These are phyloP conservation scores for Lacerta bilineata DNA, from an alignment of 2,797 vertebrate species.

Conservation along the genomic window DNA sequence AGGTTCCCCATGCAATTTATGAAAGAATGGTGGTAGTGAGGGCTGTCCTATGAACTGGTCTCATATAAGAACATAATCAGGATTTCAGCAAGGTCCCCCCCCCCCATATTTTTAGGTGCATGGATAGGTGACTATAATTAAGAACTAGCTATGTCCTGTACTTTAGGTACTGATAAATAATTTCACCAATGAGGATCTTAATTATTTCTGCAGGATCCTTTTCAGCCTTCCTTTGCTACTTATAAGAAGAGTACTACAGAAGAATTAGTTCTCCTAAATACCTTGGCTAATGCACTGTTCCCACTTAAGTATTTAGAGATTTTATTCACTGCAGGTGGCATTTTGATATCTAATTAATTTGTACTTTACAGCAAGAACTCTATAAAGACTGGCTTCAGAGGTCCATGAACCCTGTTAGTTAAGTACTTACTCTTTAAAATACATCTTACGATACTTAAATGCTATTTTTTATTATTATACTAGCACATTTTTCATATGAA, in stretches of 20 bases:
- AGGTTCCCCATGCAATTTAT: too few relatives aligned
- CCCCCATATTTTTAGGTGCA: too few relatives aligned
- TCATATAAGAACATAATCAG: too few relatives aligned
- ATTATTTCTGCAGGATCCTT: constrained; percentile 2
- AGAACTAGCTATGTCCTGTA: not conserved
- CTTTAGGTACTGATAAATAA: constrained; percentile 13
- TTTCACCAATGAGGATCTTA: not conserved
- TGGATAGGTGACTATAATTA: too few relatives aligned
- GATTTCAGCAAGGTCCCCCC: too few relatives aligned
- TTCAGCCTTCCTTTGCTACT: constrained; percentile 1
- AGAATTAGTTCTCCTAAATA: constrained; percentile 7
- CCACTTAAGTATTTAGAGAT: constrained; percentile 54
- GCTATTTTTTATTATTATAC: constrained; percentile 42
- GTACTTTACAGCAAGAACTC: constrained; percentile 63
- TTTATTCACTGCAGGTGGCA: constrained; percentile 62
- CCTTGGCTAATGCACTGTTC: constrained; percentile 18
- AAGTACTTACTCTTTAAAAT: constrained; percentile 61
- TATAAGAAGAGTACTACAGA: not conserved
- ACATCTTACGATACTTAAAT: constrained; percentile 40
- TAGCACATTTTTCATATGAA: constrained; percentile 60
- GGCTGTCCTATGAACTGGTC: too few relatives aligned
- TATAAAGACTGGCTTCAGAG: constrained; percentile 60
- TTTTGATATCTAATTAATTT: constrained; percentile 71
- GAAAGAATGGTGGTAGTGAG: too few relatives aligned
- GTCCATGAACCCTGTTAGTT: constrained; percentile 56